Evolutionary conservation across 1,140 invertebrate species (phyloP).

Genomic region (Myzus persicae): DNA sequence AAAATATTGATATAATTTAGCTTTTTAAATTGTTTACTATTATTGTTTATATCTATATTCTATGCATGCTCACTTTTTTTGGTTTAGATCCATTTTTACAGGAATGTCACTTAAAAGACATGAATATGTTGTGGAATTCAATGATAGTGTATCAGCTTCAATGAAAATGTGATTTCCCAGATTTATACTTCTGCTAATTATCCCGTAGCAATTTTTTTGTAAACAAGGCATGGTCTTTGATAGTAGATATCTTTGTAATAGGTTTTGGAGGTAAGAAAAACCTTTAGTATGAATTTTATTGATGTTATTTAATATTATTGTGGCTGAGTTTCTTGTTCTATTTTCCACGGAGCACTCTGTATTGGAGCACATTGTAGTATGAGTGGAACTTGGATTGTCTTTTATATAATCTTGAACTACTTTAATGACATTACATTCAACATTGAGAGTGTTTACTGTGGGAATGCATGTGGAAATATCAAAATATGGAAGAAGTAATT

Average conservation of each 20-base stretch:
- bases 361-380: neutral
- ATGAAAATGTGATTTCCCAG: no score
- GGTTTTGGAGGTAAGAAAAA: no score
- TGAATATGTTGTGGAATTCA: no score
- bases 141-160: no score
- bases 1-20: no score
- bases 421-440: neutral
- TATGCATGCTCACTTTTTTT: neutral
- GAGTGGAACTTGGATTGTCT: neutral
- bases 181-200: no score
- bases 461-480: neutral
- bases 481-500: slow-evolving; percentile 13
- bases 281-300: neutral
- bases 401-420: neutral
- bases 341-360: neutral
- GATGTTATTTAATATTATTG: neutral
- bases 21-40: no score
- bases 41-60: neutral
- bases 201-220: no score
- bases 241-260: neutral
- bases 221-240: neutral
- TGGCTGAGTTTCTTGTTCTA: neutral
- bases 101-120: no score
- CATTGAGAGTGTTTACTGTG: neutral
- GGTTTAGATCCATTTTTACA: no score